A percentile compares a stretch with the other conserved stretches of the same genome.
phyloP scores from a whole-genome alignment of 1,140 invertebrate species.

The Oncopodura yosiiana region DNA sequence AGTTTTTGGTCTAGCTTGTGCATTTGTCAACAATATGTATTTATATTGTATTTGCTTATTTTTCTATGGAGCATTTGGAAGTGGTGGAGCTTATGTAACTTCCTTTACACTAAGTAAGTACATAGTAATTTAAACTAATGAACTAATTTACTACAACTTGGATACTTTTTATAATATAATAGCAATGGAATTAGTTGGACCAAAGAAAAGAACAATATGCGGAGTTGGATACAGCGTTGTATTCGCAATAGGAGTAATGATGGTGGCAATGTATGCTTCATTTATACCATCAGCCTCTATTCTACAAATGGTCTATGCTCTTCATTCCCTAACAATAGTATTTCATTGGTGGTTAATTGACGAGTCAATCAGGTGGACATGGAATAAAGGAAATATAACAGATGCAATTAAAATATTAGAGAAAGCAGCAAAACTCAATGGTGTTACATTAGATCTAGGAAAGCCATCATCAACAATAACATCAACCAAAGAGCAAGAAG shows the following conservation, averaged over 20 bases:
- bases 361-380: background rate
- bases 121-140: background rate
- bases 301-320: too few species aligned
- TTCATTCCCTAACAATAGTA: too few species aligned
- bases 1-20: constrained; percentile 24
- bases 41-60: constrained; percentile 25
- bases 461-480: background rate
- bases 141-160: background rate
- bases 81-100: constrained; percentile 34
- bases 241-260: constrained; percentile 32
- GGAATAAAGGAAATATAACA: constrained; percentile 19
- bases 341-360: too few species aligned
- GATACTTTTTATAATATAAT: background rate
- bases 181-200: constrained; percentile 34
- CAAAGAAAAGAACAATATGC: constrained; percentile 30
- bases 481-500: background rate
- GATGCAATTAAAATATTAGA: constrained; percentile 24
- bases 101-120: constrained; percentile 35
- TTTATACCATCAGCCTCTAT: constrained; percentile 11
- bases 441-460: constrained; percentile 4
- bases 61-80: constrained; percentile 35
- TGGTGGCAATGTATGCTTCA: constrained; percentile 28
- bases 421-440: constrained; percentile 28
- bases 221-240: constrained; percentile 30
- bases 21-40: constrained; percentile 29